Base-by-base conservation (phyloP, 2,888 invertebrate genomes). In the Aphrophora alni region DNA sequence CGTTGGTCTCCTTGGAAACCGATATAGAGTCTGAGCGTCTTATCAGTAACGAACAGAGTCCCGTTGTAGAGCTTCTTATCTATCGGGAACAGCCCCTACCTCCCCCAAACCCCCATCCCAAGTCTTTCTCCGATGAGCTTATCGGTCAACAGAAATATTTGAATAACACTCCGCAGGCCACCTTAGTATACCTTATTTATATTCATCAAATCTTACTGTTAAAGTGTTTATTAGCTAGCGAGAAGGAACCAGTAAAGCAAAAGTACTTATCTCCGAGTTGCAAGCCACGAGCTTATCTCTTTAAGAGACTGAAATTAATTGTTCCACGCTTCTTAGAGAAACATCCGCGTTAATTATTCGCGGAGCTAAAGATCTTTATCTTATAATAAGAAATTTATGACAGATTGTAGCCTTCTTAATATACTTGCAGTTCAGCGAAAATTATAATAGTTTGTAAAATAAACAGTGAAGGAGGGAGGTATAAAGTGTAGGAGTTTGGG, bases 61-160 rank as follows among this genome's bases (percentile, higher is more conserved):
- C 81, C 79, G 69, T 78, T 72, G 81, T 73, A 73, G 75, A 44
- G 27, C 24, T 79, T 73, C 78, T 73, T 69, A 81, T 81, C 81
- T 78, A 70, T 75, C 27, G 78, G 38, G 68, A 81, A 68, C 81
- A 81, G 81, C 75, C 78, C 80, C 72, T 21, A 4, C n/a, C 59
- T 21, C 59, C 70, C 73, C 44, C 44, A 1, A n/a, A 1, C 21
- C n/a, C 59, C 59, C 21, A n/a, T 14, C 1, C 21, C 59, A 4
- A 44, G 12, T 4, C 2, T 12, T 44, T 44, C 12, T 12, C 17
- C 59, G 12, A 21, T 21, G 21, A 59, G 81, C 81, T 81, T 81
- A 81, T 81, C 81, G 81, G 77, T 81, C 81, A 80, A 79, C 26
- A 33, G 75, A 75, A 81, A 81, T 81, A 81, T 81, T 81, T 81